Conservation (phyloP, 1,140 invertebrate genomes). For the Musca vetustissima region DNA sequence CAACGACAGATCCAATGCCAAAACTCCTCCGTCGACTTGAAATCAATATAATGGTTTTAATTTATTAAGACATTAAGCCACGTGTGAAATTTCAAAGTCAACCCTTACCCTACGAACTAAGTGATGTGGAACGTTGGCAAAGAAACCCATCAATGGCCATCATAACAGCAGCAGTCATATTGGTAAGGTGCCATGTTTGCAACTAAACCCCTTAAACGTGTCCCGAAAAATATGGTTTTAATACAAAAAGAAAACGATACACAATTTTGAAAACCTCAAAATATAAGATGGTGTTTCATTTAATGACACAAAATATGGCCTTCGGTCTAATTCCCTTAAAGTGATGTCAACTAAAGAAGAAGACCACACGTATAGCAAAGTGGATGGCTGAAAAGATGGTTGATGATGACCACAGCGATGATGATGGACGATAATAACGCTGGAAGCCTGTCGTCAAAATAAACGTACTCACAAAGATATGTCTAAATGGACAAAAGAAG, state of each 20-base stretch:
- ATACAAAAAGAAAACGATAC: not conserved
- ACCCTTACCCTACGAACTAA: not conserved
- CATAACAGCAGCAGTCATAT: not conserved
- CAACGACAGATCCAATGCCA: not conserved
- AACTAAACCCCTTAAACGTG: too few relatives aligned
- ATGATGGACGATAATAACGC: not conserved
- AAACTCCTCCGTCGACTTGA: not conserved
- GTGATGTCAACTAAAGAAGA: not conserved
- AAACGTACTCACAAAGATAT: too few relatives aligned
- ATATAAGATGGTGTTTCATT: slow-evolving; percentile 6
- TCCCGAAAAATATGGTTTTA: too few relatives aligned
- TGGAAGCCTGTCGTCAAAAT: too few relatives aligned
- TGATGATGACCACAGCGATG: not conserved
- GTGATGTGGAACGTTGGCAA: too few relatives aligned
- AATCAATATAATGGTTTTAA: slow-evolving; percentile 20
- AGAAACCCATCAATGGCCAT: not conserved
- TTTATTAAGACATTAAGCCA: slow-evolving; percentile 23
- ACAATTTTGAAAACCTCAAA: not conserved
- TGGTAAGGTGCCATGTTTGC: slow-evolving; percentile 14
- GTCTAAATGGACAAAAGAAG: too few relatives aligned
- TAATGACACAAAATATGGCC: slow-evolving; percentile 12
- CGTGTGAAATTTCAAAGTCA: slow-evolving; percentile 19
- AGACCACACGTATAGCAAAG: slow-evolving; percentile 9
- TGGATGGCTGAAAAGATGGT: not conserved
- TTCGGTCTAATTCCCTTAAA: not conserved